phyloP scores from a whole-genome alignment of 2,797 vertebrate genomes.

The Vespertilio murinus region DNA sequence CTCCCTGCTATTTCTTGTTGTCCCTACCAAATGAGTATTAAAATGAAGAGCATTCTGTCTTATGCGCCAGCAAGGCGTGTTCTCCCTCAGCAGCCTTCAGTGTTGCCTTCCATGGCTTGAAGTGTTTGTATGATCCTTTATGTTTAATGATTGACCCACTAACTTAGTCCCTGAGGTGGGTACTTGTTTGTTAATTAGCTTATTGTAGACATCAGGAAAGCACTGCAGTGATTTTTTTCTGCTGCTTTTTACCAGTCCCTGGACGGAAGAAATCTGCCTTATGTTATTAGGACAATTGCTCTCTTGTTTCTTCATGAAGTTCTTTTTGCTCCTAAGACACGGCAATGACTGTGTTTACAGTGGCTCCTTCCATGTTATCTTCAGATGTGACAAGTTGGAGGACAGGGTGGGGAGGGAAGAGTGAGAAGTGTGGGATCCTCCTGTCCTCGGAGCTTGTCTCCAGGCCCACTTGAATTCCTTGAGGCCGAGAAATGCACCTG shows the following conservation, averaged over 20 bases:
- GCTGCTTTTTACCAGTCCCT: not conserved
- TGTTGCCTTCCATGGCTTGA: not conserved
- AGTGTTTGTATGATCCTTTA: not conserved
- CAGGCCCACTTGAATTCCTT: no score
- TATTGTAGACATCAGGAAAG: not conserved
- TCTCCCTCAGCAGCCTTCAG: not conserved
- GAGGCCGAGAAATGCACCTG: not conserved
- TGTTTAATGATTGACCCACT: not conserved
- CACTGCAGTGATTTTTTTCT: not conserved
- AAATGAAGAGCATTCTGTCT: not conserved
- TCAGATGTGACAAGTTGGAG: not conserved
- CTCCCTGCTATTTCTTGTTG: not conserved
- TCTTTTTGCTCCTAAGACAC: not conserved
- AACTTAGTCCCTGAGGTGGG: not conserved
- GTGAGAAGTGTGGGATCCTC: not conserved
- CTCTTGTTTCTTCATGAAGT: not conserved
- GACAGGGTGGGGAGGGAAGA: not conserved
- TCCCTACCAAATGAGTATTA: not conserved
- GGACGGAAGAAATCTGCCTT: no score
- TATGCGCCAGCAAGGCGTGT: accelerated
- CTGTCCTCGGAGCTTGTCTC: not conserved
- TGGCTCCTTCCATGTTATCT: not conserved
- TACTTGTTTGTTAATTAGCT: not conserved
- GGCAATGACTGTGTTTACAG: not conserved
- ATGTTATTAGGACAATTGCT: not conserved